Evolutionary conservation across 2,113 vertebrate species (phyloP), one percentile per base, ranked within the genome.

Genomic region (Amphiprion percula): DNA sequence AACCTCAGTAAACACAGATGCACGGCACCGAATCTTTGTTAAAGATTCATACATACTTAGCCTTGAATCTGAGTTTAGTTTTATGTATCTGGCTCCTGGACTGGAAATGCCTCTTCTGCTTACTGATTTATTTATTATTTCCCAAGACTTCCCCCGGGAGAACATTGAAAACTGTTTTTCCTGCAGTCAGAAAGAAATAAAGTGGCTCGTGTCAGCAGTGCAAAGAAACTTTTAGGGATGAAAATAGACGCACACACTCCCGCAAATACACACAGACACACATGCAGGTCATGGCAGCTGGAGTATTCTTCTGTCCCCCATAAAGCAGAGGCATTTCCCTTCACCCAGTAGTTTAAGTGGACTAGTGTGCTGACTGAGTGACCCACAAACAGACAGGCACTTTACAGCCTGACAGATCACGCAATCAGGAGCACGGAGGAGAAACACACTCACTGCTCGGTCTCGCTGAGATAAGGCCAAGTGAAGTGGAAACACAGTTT

Each of bases 71-170:
- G 61, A 84, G 74, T 83, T 81, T 71, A 71, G 50, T 86, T 91
- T 91, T 89, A 86, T 91, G 84, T 74, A 14, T 88, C 72, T 89
- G 89, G 80, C 80, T 87, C 58, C 30, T 70, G 80, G 64, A 77
- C 77, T 91, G 81, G 85, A 91, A 91, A 83, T 81, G 86, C 80
- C 84, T 90, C 78, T 83, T 92, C 84, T 86, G 77, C 83, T 79
- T 80, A 69, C 87, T 93, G 89, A 92, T 93, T 91, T 92, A 93
- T 92, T 94, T 91, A 92, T 91, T 74, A 83, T 89, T 90, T 88
- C 82, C 65, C 61, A 67, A 80, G 81, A 71, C 50, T 56, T 79
- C 74, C 70, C 80, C 12, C 0, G 54, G 64, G 89, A 84, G 59
- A 26, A 72, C 76, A 86, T 82, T 82, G 76, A 90, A 86, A 91